Conservation (phyloP, 2,888 invertebrate species). For the Orthosia gothica region DNA sequence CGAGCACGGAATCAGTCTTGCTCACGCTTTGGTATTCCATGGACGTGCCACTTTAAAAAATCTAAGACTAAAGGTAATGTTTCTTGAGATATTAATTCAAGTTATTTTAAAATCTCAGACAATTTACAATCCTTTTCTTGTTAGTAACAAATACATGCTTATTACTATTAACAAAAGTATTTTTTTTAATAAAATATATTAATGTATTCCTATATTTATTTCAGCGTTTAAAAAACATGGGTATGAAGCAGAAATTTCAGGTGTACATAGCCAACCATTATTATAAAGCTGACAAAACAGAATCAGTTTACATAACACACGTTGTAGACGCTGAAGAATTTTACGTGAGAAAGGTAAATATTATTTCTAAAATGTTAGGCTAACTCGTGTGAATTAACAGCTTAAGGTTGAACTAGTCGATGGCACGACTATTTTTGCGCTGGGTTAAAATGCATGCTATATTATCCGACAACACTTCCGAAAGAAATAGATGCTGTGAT, state of each 20-base stretch:
- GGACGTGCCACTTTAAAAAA: conserved; percentile 82
- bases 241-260: conserved; percentile 77
- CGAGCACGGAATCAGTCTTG: conserved; percentile 83
- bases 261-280: conserved; percentile 78
- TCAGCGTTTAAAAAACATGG: conserved; percentile 79
- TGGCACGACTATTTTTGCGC: no score
- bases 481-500: no score
- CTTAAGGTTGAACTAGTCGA: no score
- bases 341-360: conserved; percentile 92
- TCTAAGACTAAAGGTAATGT: conserved; percentile 75
- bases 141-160: no score
- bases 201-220: conserved; percentile 51
- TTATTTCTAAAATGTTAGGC: conserved; percentile 7
- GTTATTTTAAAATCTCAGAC: no score
- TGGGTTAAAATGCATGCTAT: no score
- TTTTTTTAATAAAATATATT: no score
- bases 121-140: no score
- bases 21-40: conserved; percentile 86
- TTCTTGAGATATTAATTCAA: background rate
- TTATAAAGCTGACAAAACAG: conserved; percentile 81
- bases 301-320: conserved; percentile 91
- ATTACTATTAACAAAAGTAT: no score
- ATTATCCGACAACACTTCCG: no score
- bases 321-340: conserved; percentile 93
- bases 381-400: conserved; percentile 3